Evolutionary conservation across 2,797 vertebrate genomes (phyloP).

Genomic region (Eulemur coronatus): DNA sequence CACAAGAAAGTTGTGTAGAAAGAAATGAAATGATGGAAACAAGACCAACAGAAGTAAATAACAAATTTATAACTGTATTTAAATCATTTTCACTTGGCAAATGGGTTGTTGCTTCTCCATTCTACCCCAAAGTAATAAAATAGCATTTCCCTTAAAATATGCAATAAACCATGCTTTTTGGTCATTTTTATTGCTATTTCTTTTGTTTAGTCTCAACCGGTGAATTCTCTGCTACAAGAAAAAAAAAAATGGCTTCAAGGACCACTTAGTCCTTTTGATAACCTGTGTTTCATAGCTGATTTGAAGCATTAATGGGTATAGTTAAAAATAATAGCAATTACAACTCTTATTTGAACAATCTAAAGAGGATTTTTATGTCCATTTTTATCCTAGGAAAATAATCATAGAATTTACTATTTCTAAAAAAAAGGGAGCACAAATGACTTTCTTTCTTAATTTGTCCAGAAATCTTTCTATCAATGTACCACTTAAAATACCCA

Average conservation of each 20-base stretch:
- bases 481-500: neutral
- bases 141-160: conserved; percentile 1
- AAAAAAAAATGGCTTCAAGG: neutral
- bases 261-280: neutral
- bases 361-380: neutral
- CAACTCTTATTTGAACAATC: neutral
- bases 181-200: neutral
- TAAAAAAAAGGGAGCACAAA: neutral
- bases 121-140: conserved; percentile 29
- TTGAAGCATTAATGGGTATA: neutral
- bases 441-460: neutral
- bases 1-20: neutral
- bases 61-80: neutral
- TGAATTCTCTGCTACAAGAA: neutral
- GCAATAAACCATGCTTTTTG: neutral
- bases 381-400: neutral
- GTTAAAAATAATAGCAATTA: neutral
- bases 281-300: neutral
- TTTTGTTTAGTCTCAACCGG: neutral
- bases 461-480: conserved; percentile 6
- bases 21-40: conserved; percentile 1
- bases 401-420: neutral
- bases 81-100: neutral
- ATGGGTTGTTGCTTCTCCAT: neutral
- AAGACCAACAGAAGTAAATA: neutral